Base-by-base conservation (phyloP, 1,140 invertebrate species). In the Metaphire vulgaris region DNA sequence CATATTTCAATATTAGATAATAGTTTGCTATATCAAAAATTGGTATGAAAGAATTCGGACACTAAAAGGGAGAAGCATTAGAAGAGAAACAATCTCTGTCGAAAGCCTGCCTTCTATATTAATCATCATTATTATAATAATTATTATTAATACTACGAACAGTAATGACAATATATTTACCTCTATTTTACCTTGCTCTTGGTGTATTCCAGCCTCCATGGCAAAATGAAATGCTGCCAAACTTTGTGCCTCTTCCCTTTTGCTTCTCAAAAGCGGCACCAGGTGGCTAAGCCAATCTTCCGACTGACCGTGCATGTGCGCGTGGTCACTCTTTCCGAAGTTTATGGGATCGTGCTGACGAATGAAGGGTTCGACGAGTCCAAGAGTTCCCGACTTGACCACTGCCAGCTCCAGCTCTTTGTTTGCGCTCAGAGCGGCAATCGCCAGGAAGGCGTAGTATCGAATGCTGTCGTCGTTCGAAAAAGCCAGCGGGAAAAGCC, bases 171-270 rank as follows among this genome's bases (percentile, higher is more conserved):
- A n/a, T n/a, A 31, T 69, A 26, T 26, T 29, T 82, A 89, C 87
- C 76, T 94, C 92, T 0, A 95, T 93, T 78, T 97, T 96, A 16
- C 94, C 93, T 86, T 99, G 97, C 80, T 95, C 92, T 81, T 96
- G 92, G 83, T 99, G 99, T 56, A 99, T 99, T 15, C 93, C 94
- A 1, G 97, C 97, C 86, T 99, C 97, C 95, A 99, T 98, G 82
- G 96, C 98, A 84, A 99, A 99, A 84, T 99, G 97, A 85, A 99
- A 99, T 32, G 97, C 96, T 0, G 97, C 97, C 73, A 99, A 85
- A 83, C 97, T 97, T 79, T 96, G 90, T 0, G 97, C 96, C 85
- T 99, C 97, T 83, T 97, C 94, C 73, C 96, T 88, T 84, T 98
- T 95, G 26, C 96, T 98, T 80, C 92, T 94, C 1, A 99, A 86